Conservation (phyloP, 1,140 invertebrate genomes). For the Sycophila sp. region DNA sequence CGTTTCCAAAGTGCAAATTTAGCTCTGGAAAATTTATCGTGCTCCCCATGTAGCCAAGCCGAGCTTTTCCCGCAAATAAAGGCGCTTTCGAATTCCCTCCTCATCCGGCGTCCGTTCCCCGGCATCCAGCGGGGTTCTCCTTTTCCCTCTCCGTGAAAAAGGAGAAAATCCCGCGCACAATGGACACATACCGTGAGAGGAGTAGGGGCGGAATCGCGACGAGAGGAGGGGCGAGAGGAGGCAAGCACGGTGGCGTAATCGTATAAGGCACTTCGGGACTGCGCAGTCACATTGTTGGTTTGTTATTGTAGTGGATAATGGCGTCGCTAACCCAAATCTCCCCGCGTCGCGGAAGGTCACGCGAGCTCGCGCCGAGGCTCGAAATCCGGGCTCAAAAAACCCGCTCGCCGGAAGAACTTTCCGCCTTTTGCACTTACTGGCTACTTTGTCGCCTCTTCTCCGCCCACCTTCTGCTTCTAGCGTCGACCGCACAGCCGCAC, state of each 20-base stretch:
- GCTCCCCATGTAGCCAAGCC: too few species aligned
- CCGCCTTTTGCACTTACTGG: too few species aligned
- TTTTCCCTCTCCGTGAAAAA: background rate
- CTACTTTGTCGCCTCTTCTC: too few species aligned
- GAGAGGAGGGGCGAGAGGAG: too few species aligned
- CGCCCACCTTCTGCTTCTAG: too few species aligned
- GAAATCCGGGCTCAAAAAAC: too few species aligned
- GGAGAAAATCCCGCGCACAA: background rate
- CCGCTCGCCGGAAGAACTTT: too few species aligned
- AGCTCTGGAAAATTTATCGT: too few species aligned
- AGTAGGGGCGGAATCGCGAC: background rate
- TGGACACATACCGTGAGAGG: background rate
- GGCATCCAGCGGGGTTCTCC: too few species aligned
- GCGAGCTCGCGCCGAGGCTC: background rate
- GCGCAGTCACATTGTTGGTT: conserved; percentile 18
- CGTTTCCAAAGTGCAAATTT: too few species aligned
- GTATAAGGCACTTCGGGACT: conserved; percentile 2
- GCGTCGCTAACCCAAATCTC: conserved; percentile 14
- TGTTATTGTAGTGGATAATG: conserved; percentile 28
- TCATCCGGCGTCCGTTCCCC: background rate
- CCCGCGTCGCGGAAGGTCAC: background rate
- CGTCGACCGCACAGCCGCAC: too few species aligned
- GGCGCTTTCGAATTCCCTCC: background rate
- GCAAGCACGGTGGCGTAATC: conserved; percentile 6
- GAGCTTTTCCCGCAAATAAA: background rate